These are phyloP conservation scores for Clarias magur DNA, from an alignment of 2,113 vertebrate species.

Conservation along the genomic window DNA sequence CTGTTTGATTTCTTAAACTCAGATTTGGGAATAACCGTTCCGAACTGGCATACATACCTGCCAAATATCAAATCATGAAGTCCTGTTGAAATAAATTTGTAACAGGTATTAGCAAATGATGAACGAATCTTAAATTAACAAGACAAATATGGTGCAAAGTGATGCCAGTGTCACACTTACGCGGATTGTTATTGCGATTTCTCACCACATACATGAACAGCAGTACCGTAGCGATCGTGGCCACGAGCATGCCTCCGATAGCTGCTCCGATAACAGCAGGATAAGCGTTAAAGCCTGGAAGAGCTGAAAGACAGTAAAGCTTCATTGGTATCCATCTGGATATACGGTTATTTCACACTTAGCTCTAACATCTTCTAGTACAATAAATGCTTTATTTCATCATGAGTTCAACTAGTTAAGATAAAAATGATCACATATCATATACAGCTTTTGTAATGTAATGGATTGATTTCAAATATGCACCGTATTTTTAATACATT, in stretches of 20 bases:
- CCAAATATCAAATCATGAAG: slow-evolving; percentile 82
- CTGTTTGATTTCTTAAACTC: background rate
- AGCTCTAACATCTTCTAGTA: background rate
- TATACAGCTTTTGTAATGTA: too few relatives aligned
- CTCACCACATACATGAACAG: slow-evolving; percentile 77
- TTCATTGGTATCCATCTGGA: slow-evolving; percentile 10
- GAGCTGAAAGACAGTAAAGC: slow-evolving; percentile 75
- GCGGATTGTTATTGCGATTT: slow-evolving; percentile 79
- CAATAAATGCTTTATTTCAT: background rate
- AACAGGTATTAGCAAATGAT: background rate
- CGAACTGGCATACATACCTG: slow-evolving; percentile 69
- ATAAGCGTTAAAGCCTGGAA: slow-evolving; percentile 74
- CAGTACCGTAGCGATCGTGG: slow-evolving; percentile 69
- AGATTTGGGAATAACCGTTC: background rate
- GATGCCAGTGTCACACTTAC: slow-evolving; percentile 70
- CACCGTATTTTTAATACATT: too few relatives aligned
- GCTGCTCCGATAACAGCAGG: slow-evolving; percentile 82
- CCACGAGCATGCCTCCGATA: slow-evolving; percentile 79
- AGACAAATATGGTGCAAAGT: background rate
- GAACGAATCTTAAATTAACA: background rate
- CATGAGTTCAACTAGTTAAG: background rate
- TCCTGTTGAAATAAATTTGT: slow-evolving; percentile 62
- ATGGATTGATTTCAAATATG: too few relatives aligned
- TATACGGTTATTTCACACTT: background rate
- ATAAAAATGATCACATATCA: background rate